phyloP scores from a whole-genome alignment of 2,888 invertebrate species.

The Acleris holmiana region DNA sequence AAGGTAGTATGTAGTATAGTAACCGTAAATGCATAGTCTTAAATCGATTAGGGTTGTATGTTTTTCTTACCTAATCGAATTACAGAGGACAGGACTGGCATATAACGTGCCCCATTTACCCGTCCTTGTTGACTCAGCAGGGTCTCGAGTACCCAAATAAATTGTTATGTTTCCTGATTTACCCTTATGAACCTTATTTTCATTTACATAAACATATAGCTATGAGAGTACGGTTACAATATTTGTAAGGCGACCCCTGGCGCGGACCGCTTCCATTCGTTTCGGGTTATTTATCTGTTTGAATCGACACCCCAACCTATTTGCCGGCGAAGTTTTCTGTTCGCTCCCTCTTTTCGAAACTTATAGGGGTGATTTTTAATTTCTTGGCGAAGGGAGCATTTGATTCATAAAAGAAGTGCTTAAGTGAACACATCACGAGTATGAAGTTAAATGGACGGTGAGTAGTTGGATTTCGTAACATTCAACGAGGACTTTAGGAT shows the following conservation, averaged over 20 bases:
- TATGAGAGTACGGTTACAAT: slow-evolving; percentile 19
- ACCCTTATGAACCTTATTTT: slow-evolving; percentile 37
- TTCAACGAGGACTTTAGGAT: neutral
- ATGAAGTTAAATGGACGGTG: slow-evolving; percentile 10
- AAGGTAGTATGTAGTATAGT: slow-evolving; percentile 20
- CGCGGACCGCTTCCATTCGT: slow-evolving; percentile 28
- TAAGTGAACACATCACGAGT: slow-evolving; percentile 7
- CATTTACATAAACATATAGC: slow-evolving; percentile 33
- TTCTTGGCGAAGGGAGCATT: slow-evolving; percentile 19
- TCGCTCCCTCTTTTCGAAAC: slow-evolving; percentile 13
- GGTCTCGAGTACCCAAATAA: slow-evolving; percentile 38
- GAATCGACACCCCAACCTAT: slow-evolving; percentile 34
- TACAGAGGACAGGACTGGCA: slow-evolving; percentile 35
- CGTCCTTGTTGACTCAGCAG: slow-evolving; percentile 37
- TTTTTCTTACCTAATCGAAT: slow-evolving; percentile 38
- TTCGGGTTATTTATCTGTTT: slow-evolving; percentile 35
- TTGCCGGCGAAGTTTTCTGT: slow-evolving; percentile 27
- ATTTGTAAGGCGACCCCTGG: slow-evolving; percentile 28
- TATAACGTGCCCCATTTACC: slow-evolving; percentile 37
- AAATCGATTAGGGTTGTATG: slow-evolving; percentile 36
- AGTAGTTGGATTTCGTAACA: neutral
- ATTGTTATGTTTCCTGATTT: slow-evolving; percentile 38
- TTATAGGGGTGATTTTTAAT: slow-evolving; percentile 30
- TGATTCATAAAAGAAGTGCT: slow-evolving; percentile 21
- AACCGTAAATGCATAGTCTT: slow-evolving; percentile 30